Evolutionary conservation across 2,888 invertebrate species (phyloP), one percentile per base, ranked within the genome.

Genomic region (Polydrusus tereticollis): DNA sequence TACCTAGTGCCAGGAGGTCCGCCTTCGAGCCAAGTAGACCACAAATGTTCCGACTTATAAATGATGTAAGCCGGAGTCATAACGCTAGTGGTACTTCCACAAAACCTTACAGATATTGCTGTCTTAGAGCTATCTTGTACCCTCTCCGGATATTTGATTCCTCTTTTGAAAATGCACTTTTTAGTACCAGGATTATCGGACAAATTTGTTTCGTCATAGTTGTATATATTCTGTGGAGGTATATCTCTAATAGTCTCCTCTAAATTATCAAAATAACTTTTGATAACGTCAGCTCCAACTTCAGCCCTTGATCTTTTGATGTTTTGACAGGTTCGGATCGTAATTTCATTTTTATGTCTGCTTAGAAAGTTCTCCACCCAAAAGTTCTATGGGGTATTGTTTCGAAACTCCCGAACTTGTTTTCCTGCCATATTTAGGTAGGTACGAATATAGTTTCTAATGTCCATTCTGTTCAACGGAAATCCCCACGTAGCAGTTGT

Each of bases 21-120:
- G 21, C 59, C 59, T 55, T 73, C 69, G 21, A 43, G 29, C 65
- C 69, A 65, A 18, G 66, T 66, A 14, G 12, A 1, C 38, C 41
- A 60, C 6, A 60, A 14, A 26, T 60, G 12, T 47, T 18, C 16
- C 1, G 47, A 18, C 70, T 79, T 82, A 70, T 79, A 80, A 6
- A 78, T 77, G 23, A 80, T 78, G 73, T 80, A 82, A 5, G 33
- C 33, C 1, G 47, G 47, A 3, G 20, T 3, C 18, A 47, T 12
- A 47, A 1, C 6, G 20, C 20, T 20, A 2, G 12, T 12, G 2
- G 18, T 20, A 20, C 20, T 12, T 2, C 47, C 20, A 20, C 47
- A 47, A 18, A 47, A 18, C 47, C 16, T 18, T 18, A 47, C 7
- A 43, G 33, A 33, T 3, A 33, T 33, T 33, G 33, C 3, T 3